Evolutionary conservation across 2,113 vertebrate species (phyloP).

Genomic region (Cebidichthys violaceus): DNA sequence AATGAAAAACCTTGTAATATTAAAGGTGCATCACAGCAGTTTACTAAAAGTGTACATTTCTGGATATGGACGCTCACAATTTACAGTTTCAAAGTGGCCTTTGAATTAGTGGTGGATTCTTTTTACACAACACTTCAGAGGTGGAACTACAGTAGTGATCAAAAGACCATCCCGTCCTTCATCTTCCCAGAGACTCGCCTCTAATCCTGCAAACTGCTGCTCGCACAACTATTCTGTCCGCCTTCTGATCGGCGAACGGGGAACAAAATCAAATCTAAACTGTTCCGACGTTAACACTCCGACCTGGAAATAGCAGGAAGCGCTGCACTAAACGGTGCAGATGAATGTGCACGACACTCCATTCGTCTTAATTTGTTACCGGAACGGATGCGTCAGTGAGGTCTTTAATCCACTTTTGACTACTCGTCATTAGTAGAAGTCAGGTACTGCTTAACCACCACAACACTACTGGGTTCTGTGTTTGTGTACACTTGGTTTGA

Average conservation of each 20-base stretch:
- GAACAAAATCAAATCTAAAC: neutral
- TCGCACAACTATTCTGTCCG: neutral
- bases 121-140: constrained; percentile 8
- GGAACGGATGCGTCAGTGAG: neutral
- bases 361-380: neutral
- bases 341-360: neutral
- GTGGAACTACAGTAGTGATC: constrained; percentile 8
- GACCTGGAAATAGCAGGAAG: neutral
- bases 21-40: neutral
- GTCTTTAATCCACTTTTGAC: neutral
- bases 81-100: constrained; percentile 6
- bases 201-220: constrained; percentile 27
- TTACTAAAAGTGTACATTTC: neutral
- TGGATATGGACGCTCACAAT: neutral
- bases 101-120: constrained; percentile 21
- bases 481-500: neutral
- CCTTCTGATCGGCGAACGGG: neutral
- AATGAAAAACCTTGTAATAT: neutral
- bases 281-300: neutral
- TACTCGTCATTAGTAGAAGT: neutral
- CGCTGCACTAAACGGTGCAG: neutral
- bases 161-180: constrained; percentile 19
- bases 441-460: neutral
- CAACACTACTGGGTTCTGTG: too few relatives aligned
- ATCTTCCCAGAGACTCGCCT: constrained; percentile 18